Conservation (phyloP, 2,888 invertebrate species). For the Augiades crinisus region DNA sequence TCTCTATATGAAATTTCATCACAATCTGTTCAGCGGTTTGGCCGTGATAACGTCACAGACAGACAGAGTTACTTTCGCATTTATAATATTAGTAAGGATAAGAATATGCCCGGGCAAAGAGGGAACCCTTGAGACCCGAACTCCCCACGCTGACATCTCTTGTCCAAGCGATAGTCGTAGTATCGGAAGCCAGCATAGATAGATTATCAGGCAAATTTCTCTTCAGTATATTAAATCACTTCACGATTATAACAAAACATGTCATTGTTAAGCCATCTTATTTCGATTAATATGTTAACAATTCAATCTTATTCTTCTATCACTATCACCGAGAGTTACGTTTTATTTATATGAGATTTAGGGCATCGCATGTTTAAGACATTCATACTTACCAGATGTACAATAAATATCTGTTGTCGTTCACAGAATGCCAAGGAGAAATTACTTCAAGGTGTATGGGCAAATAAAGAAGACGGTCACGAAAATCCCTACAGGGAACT, state of each 20-base stretch:
- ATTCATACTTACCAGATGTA: not conserved
- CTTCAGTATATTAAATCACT: not conserved
- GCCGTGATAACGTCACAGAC: too few relatives aligned
- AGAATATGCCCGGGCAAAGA: too few relatives aligned
- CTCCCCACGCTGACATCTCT: too few relatives aligned
- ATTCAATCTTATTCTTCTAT: slow-evolving; percentile 12
- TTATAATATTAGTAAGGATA: too few relatives aligned
- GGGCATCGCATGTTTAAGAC: not conserved
- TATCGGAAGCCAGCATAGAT: too few relatives aligned
- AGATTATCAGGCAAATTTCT: too few relatives aligned
- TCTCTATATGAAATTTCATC: too few relatives aligned
- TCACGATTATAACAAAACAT: slow-evolving; percentile 17
- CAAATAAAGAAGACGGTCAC: slow-evolving; percentile 74
- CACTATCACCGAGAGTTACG: not conserved
- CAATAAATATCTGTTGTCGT: slow-evolving; percentile 3
- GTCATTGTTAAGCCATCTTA: slow-evolving; percentile 11
- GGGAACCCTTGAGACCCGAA: too few relatives aligned
- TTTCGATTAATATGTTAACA: slow-evolving; percentile 4
- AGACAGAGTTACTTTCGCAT: too few relatives aligned
- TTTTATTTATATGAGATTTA: not conserved
- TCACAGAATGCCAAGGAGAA: slow-evolving; percentile 77
- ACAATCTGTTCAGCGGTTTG: too few relatives aligned
- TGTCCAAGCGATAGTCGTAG: too few relatives aligned
- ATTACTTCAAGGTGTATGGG: slow-evolving; percentile 76
- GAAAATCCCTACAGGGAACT: slow-evolving; percentile 89